A percentile compares a stretch with the other conserved stretches of the same genome.
Evolutionary conservation across 2,888 invertebrate genomes (phyloP).

Genomic region (Protophormia terraenovae): DNA sequence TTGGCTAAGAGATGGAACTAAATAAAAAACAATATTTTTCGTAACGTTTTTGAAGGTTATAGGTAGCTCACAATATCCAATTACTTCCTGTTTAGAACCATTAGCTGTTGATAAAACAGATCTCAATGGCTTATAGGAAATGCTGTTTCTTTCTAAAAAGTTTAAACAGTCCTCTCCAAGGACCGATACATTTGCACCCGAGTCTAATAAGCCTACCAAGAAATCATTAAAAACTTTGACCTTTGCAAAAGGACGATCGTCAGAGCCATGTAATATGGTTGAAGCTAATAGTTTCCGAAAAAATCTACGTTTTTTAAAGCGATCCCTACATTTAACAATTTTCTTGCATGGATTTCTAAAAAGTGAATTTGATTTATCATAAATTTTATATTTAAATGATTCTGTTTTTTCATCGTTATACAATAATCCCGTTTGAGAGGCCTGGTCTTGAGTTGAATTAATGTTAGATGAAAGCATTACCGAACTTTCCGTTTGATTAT

Average conservation of each 20-base stretch:
- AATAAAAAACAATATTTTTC: too few relatives aligned
- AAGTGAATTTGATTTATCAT: too few relatives aligned
- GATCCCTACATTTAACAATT: too few relatives aligned
- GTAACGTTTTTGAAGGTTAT: too few relatives aligned
- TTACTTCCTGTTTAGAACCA: not conserved
- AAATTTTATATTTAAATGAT: too few relatives aligned
- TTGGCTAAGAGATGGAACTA: too few relatives aligned
- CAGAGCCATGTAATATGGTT: not conserved
- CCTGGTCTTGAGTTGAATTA: too few relatives aligned
- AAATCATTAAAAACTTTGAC: not conserved
- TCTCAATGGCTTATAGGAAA: not conserved
- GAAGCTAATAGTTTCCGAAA: not conserved
- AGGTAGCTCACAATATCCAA: slow-evolving; percentile 25
- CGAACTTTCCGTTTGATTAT: not conserved
- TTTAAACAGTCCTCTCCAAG: not conserved
- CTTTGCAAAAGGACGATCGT: not conserved
- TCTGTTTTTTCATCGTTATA: too few relatives aligned
- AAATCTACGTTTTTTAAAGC: too few relatives aligned
- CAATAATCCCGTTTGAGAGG: too few relatives aligned
- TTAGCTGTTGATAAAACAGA: not conserved
- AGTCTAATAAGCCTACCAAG: not conserved
- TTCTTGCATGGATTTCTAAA: too few relatives aligned
- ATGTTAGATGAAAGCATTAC: too few relatives aligned
- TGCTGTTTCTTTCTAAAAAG: not conserved
- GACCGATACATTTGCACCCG: slow-evolving; percentile 13